Base-by-base conservation (phyloP, 1,140 invertebrate species). In the Heterodera carotae region DNA sequence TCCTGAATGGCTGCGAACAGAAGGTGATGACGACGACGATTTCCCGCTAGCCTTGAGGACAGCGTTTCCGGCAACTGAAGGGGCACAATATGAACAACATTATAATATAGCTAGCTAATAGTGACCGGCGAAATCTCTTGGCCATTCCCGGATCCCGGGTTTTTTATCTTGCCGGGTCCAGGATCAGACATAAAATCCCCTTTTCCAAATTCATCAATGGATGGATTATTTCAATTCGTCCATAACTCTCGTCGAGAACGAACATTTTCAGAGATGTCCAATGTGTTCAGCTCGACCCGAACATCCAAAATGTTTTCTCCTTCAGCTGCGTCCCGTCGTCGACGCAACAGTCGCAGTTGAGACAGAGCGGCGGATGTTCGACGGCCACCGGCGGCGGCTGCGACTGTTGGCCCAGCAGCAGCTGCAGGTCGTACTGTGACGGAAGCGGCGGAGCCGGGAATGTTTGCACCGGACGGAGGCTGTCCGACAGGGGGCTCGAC, bases 221-320 rank as follows among this genome's bases (percentile, higher is more conserved):
- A n/a, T n/a, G n/a, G n/a, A n/a, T n/a, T n/a, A n/a, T n/a, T n/a
- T n/a, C n/a, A n/a, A n/a, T n/a, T n/a, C n/a, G n/a, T n/a, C n/a
- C n/a, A n/a, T n/a, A n/a, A n/a, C n/a, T n/a, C n/a, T n/a, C n/a
- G n/a, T n/a, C 39, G 12, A 43, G 5, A 78, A 76, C 27, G 76
- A 78, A 79, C 78, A 62, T 69, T 69, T 66, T 84, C 81, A 34
- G 69, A 66, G 62, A 84, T 86, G 71, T 87, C 85, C 43, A 87
- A 76, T 60, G 85, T 77, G 73, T 69, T 86, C 72, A 87, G 76
- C 71, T 86, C 85, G 48, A 84, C 79, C 56, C 85, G 78, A 25
- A 86, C 85, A 68, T 86, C 85, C n/a, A 86, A 67, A 43, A 81
- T 84, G 77, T 83, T 85, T 22, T 78, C 77, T 25, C 43, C 75